Evolutionary conservation across 2,113 vertebrate genomes (phyloP).

Genomic region (Brienomyrus longianalis): DNA sequence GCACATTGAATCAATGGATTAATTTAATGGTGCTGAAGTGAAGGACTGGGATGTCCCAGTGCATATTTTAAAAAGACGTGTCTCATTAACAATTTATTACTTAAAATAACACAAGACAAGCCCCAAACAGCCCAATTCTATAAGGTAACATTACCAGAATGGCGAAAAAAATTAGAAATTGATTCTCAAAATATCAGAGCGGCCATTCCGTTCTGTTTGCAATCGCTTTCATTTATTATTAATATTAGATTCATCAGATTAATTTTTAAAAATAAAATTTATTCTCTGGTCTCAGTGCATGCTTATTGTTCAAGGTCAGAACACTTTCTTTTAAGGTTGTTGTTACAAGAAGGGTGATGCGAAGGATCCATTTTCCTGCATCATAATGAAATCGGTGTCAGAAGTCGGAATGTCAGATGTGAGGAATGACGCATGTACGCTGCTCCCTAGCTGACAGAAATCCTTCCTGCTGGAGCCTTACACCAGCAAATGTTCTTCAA

Average conservation of each 20-base stretch:
- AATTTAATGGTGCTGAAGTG: not conserved
- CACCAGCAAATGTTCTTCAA: not conserved
- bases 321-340: not conserved
- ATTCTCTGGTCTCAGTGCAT: not conserved
- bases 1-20: slow-evolving; percentile 7
- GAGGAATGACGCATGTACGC: not conserved
- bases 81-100: not conserved
- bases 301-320: not conserved
- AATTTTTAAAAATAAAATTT: not conserved
- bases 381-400: not conserved
- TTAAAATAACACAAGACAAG: not conserved
- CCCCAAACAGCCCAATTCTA: not conserved
- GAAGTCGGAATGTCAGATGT: not conserved
- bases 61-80: not conserved
- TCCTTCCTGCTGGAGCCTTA: not conserved
- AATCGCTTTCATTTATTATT: slow-evolving; percentile 12
- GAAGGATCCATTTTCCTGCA: not conserved
- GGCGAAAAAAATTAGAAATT: not conserved
- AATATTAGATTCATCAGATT: not conserved
- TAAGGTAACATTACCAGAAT: not conserved
- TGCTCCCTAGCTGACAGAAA: not conserved
- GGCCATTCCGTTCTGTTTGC: not conserved
- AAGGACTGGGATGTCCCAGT: not conserved
- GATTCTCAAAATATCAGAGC: not conserved
- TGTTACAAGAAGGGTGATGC: not conserved